Base-by-base conservation (phyloP, 2,797 vertebrate species). In the Pantherophis vulpinus region DNA sequence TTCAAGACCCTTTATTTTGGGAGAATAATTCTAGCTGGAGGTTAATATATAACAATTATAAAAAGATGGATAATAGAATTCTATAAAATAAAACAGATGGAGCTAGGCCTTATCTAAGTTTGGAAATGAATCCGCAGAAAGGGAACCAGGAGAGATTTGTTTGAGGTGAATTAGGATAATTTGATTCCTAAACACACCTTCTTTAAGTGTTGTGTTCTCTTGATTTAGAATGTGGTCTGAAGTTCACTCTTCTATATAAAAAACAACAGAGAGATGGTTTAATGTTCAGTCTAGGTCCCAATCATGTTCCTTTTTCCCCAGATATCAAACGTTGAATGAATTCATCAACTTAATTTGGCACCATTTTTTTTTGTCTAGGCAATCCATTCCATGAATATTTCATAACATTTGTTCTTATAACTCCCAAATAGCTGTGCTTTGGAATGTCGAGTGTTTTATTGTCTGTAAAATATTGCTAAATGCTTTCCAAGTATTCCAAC, bases 401-500 rank as follows among this genome's bases (percentile, higher is more conserved):
- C 16, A 4, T 93, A 92, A 90, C 55, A 93, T 95, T 95, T 94
- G 87, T 94, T 93, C 88, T 86, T 91, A 91, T 94, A 95, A 93
- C 37, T 94, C 90, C 94, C 66, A 95, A 95, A 92, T 87, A 12
- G 47, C 89, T 94, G 51, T 32, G 20, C 91, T 96, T 96, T 94
- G 91, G 95, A 93, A 92, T 55, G 47, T 90, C 70, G 90, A 95
- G 37, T 58, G 47, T 92, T n/a, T 94, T 42, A 32, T 66, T 91
- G 37, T 93, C 96, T 91, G 93, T 66, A 95, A 95, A 95, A 94
- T 87, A 94, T 2, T 66, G 51, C 9, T 93, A 90, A 29, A 95
- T n/a, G 7, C 2, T 94, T 97, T 95, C 86, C 89, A 91, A 54
- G 16, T 93, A 20, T 94, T 95, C 91, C 87, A 95, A 87, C 37